Evolutionary conservation across 2,797 vertebrate species (phyloP).

Genomic region (Lepus oiostolus): DNA sequence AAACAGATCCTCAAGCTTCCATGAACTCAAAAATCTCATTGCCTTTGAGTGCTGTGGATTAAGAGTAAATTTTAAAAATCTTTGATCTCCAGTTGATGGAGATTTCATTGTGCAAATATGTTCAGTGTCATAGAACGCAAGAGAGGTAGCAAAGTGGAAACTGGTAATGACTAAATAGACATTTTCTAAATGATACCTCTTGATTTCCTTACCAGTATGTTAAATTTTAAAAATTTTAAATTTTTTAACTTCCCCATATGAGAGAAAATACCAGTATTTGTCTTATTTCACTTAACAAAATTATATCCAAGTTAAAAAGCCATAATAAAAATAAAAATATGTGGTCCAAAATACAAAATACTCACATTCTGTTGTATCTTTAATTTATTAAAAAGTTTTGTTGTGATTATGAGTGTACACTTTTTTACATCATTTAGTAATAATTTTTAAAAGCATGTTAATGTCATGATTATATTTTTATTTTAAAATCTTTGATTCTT

Average conservation of each 20-base stretch:
- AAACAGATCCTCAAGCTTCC: neutral
- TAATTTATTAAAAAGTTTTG: too few species aligned
- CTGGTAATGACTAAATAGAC: neutral
- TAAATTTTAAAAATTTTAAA: neutral
- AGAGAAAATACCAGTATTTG: too few species aligned
- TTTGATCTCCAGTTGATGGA: constrained; percentile 23
- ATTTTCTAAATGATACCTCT: neutral
- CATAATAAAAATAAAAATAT: too few species aligned
- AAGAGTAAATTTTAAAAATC: neutral
- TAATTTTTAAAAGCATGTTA: too few species aligned
- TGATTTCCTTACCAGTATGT: neutral
- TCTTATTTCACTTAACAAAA: too few species aligned
- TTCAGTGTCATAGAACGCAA: neutral
- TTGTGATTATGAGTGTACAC: too few species aligned
- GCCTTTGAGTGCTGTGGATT: constrained; percentile 4
- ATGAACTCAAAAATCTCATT: neutral
- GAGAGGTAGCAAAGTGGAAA: constrained; percentile 22
- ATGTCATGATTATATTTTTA: too few species aligned
- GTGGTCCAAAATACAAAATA: too few species aligned
- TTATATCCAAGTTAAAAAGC: too few species aligned
- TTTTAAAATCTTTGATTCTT: too few species aligned
- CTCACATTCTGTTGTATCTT: too few species aligned
- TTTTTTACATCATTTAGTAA: too few species aligned
- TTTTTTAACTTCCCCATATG: neutral
- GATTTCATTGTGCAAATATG: neutral